Conservation (phyloP, 92 coral and sea anemone species). For the Zoanthus solanderi region DNA sequence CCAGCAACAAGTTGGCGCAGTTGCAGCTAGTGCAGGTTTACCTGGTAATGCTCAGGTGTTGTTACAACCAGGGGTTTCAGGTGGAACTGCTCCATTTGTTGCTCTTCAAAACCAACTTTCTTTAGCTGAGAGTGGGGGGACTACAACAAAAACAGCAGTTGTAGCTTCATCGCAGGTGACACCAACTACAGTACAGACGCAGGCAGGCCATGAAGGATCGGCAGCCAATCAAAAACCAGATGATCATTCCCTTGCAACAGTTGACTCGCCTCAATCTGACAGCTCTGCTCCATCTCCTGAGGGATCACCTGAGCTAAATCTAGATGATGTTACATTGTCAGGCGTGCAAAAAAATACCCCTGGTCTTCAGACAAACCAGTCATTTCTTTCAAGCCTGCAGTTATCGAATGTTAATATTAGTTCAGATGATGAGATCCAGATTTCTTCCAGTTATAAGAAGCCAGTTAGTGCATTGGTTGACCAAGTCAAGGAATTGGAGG, state of each 20-base stretch:
- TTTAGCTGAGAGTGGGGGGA: neutral
- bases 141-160: constrained; percentile 14
- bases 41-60: neutral
- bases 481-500: constrained; percentile 17
- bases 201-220: constrained; percentile 47
- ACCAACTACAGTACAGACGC: constrained; percentile 53
- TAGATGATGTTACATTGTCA: constrained; percentile 81
- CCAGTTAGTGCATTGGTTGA: constrained; percentile 14
- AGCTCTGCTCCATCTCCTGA: constrained; percentile 96
- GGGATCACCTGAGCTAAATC: constrained; percentile 94
- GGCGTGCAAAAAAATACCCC: constrained; percentile 75
- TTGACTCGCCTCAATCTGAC: constrained; percentile 88
- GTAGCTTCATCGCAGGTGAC: constrained; percentile 22
- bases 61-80: constrained; percentile 5
- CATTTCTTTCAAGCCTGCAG: constrained; percentile 57
- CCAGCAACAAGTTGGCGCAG: constrained; percentile 29
- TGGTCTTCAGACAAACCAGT: constrained; percentile 65
- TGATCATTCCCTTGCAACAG: constrained; percentile 47
- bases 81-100: constrained; percentile 19
- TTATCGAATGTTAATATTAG: constrained; percentile 15
- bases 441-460: constrained; percentile 16
- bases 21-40: constrained; percentile 5
- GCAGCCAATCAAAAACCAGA: constrained; percentile 40
- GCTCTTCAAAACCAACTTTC: constrained; percentile 4
- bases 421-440: constrained; percentile 14